These are phyloP conservation scores for Xanthostigma xanthostigma DNA, from an alignment of 2,888 invertebrate genomes.

Conservation along the genomic window DNA sequence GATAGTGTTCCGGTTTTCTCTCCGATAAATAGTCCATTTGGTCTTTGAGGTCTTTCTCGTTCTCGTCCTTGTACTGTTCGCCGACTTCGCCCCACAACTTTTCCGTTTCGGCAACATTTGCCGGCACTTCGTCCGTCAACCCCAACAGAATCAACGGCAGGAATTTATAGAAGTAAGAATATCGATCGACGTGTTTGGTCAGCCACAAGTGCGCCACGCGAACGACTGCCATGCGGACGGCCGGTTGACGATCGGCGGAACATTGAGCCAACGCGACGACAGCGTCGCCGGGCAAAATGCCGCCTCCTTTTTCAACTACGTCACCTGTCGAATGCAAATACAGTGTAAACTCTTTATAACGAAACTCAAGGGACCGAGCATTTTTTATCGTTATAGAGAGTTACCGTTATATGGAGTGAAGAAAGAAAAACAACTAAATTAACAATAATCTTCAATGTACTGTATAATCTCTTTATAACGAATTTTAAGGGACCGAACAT, in stretches of 20 bases:
- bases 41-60: conserved; percentile 75
- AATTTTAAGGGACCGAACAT: too few relatives aligned
- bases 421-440: too few relatives aligned
- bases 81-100: conserved; percentile 61
- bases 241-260: conserved; percentile 69
- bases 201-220: conserved; percentile 66
- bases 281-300: conserved; percentile 35
- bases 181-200: conserved; percentile 63
- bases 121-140: conserved; percentile 67
- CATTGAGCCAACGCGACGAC: conserved; percentile 72
- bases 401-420: too few relatives aligned
- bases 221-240: conserved; percentile 63
- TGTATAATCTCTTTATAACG: too few relatives aligned
- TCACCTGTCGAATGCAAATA: background rate
- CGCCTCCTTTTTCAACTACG: conserved; percentile 3
- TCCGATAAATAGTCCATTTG: conserved; percentile 59
- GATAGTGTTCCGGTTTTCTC: conserved; percentile 52
- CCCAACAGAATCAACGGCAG: conserved; percentile 75
- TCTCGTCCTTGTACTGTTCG: conserved; percentile 65
- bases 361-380: too few relatives aligned
- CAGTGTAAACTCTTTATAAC: too few relatives aligned
- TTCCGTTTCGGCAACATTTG: conserved; percentile 47
- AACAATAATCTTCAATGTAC: too few relatives aligned
- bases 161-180: conserved; percentile 77
- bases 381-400: too few relatives aligned